Conservation (phyloP, 2,888 invertebrate genomes). For the Lapara coniferarum region DNA sequence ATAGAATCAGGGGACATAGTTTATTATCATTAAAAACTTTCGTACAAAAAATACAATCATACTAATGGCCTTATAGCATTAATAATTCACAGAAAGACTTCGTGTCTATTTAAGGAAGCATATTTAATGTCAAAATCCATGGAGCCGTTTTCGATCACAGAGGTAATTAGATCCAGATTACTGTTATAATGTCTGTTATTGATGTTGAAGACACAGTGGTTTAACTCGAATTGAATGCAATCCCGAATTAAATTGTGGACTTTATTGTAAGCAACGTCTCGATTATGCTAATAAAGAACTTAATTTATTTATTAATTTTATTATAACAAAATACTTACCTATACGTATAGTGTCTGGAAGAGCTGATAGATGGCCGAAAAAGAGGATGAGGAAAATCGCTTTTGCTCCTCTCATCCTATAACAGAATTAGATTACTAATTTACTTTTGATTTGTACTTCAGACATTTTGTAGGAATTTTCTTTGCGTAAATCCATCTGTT, state of each 20-base stretch:
- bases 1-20: no score
- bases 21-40: no score
- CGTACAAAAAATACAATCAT: no score
- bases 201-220: conserved; percentile 2
- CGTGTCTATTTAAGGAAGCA: neutral
- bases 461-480: neutral
- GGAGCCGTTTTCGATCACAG: neutral
- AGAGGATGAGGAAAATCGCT: conserved; percentile 72
- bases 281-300: neutral
- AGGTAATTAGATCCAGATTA: conserved; percentile 15
- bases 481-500: no score
- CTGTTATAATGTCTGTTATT: conserved; percentile 8
- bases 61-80: no score
- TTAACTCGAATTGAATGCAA: conserved; percentile 9
- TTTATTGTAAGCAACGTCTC: neutral
- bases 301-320: no score
- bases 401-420: conserved; percentile 75
- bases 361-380: conserved; percentile 77
- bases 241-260: conserved; percentile 17
- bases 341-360: conserved; percentile 83
- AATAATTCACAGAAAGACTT: no score
- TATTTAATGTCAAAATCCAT: no score
- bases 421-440: conserved; percentile 47
- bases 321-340: conserved; percentile 57
- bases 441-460: conserved; percentile 6